Evolutionary conservation across 1,140 invertebrate species (phyloP).

Genomic region (Bombyx mandarina): DNA sequence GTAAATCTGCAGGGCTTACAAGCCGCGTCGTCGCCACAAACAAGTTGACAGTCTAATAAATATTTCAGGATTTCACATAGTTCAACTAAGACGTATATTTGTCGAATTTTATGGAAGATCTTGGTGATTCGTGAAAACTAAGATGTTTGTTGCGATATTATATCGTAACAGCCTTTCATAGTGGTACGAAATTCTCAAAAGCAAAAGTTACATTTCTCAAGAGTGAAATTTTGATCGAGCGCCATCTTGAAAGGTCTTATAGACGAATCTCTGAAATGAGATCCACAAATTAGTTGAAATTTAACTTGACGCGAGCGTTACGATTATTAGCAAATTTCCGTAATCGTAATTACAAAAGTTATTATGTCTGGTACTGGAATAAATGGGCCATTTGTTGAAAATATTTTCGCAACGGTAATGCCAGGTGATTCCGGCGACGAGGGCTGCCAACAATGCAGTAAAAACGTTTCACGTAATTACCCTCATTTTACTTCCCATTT

Average conservation of each 20-base stretch:
- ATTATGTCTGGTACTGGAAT: constrained; percentile 45
- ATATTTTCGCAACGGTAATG: constrained; percentile 62
- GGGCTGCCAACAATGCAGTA: constrained; percentile 57
- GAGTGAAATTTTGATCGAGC: neutral
- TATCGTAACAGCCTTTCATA: too few relatives aligned
- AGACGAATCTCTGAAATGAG: too few relatives aligned
- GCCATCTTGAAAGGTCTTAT: too few relatives aligned
- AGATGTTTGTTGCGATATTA: too few relatives aligned
- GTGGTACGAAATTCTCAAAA: neutral
- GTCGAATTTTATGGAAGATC: too few relatives aligned
- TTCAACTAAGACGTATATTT: too few relatives aligned
- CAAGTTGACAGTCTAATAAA: neutral
- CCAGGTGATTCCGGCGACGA: constrained; percentile 55
- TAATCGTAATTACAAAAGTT: constrained; percentile 51
- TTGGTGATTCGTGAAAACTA: too few relatives aligned
- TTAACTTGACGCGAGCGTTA: neutral
- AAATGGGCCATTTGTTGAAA: constrained; percentile 58
- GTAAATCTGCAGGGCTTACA: neutral
- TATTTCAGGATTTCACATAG: too few relatives aligned
- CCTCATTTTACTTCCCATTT: constrained; percentile 60
- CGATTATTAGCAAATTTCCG: constrained; percentile 12
- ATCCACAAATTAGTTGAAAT: neutral
- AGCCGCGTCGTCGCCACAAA: neutral
- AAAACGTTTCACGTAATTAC: constrained; percentile 60
- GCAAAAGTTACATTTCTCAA: neutral